Base-by-base conservation (phyloP, 2,113 vertebrate genomes). In the Hyperopisus bebe region DNA sequence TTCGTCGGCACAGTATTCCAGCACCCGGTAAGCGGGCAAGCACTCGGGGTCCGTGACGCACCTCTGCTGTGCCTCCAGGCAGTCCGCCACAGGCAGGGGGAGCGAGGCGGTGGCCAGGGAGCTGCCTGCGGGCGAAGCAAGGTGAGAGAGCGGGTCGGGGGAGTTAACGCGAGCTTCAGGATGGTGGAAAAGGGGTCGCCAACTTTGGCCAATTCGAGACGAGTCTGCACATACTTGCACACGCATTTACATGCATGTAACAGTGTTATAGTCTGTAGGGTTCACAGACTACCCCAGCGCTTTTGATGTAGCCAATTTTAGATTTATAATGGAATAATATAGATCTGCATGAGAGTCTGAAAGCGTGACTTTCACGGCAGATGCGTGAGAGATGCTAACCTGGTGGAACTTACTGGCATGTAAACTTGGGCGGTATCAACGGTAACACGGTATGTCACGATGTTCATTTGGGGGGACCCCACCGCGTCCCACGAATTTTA, bases 21-120 rank as follows among this genome's bases (percentile, higher is more conserved):
- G 93, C 53, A 93, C 92, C 3, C 93, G 94, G 91, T 97, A 98
- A 27, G 94, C 95, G 88, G 92, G 94, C 90, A 92, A 95, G 94
- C 98, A 99, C 90, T 87, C 90, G 4, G 95, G 90, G 86, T 98
- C 94, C 0, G 93, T 94, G 89, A 96, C 91, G 92, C 98, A 99
- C 89, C 94, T 92, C 91, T 93, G 95, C 91, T 96, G 96, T 0
- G 97, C 98, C 87, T 94, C 86, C 42, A 97, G 90, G 93, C 98
- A 99, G 91, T 95, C 97, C 3, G 89, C 92, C 0, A 89, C 11
- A 0, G 27, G 92, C 21, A 19, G 55, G 47, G 90, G 55, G n/a
- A 93, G 90, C 31, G 95, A 93, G 2, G 91, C 91, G 35, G 93
- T 92, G 8, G 89, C 94, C 86, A 91, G 90, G 21, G 86, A n/a